Conservation (phyloP, 1,140 invertebrate genomes). For the Dufourea novaeangliae region DNA sequence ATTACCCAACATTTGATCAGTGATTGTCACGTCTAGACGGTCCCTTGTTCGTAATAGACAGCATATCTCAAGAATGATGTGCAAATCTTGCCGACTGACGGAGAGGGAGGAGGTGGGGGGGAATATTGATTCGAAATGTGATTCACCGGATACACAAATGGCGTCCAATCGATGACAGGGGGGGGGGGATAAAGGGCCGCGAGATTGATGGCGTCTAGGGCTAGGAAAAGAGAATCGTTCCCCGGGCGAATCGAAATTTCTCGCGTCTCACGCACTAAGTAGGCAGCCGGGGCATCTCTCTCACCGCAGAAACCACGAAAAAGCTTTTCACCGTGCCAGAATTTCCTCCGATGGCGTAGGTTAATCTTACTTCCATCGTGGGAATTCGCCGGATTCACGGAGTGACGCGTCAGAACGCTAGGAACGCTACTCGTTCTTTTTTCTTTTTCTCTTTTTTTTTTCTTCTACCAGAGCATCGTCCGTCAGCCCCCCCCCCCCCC, state of each 20-base stretch:
- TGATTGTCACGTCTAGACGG: too few species aligned
- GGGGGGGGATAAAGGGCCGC: background rate
- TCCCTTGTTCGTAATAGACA: too few species aligned
- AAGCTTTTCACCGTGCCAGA: background rate
- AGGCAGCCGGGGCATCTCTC: background rate
- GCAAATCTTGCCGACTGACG: too few species aligned
- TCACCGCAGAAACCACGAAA: slow-evolving; percentile 3
- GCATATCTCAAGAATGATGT: too few species aligned
- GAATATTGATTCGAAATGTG: background rate
- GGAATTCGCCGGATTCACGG: background rate
- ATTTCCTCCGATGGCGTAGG: slow-evolving; percentile 4
- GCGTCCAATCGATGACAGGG: slow-evolving; percentile 8
- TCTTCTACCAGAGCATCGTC: background rate
- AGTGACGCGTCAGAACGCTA: slow-evolving; percentile 3
- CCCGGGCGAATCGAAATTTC: slow-evolving; percentile 21
- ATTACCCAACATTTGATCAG: too few species aligned
- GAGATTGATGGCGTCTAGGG: slow-evolving; percentile 11
- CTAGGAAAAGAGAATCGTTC: background rate
- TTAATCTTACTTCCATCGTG: slow-evolving; percentile 25
- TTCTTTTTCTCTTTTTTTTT: background rate
- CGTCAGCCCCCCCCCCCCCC: background rate
- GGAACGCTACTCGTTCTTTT: background rate
- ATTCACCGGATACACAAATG: slow-evolving; percentile 28
- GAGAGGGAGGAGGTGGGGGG: too few species aligned
- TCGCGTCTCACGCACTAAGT: slow-evolving; percentile 22